A percentile compares a stretch with the other conserved stretches of the same genome.
phyloP scores from a whole-genome alignment of 1,140 invertebrate species.

The Nautilus pompilius region DNA sequence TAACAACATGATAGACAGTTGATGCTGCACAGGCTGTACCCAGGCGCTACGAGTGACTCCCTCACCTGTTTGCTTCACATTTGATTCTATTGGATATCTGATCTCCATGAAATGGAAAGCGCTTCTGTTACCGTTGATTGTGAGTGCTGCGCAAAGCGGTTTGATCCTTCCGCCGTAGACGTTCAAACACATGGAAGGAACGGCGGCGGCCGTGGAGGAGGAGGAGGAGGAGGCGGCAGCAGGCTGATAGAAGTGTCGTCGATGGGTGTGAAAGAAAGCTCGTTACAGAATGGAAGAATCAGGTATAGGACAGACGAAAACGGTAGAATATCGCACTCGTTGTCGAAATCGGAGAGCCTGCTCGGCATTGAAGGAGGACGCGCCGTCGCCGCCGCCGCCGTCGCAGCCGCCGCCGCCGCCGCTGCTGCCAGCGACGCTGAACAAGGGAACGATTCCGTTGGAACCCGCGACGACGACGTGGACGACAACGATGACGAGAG shows the following conservation, averaged over 20 bases:
- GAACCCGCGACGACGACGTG: not conserved
- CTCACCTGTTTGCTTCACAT: no score
- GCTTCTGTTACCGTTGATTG: not conserved
- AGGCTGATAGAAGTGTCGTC: not conserved
- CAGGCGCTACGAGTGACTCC: no score
- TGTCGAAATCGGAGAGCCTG: conserved; percentile 10
- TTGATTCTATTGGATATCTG: no score
- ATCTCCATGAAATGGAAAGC: conserved; percentile 4
- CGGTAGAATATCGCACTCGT: conserved; percentile 19
- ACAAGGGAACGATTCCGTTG: conserved; percentile 8
- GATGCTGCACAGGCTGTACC: no score
- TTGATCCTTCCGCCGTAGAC: conserved; percentile 2
- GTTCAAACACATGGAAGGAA: conserved; percentile 5
- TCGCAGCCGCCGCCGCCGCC: conserved; percentile 7
- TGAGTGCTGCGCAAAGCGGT: conserved; percentile 3
- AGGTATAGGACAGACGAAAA: conserved; percentile 28
- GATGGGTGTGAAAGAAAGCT: conserved; percentile 11
- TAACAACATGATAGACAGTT: no score
- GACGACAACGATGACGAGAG: not conserved
- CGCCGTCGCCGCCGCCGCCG: conserved; percentile 13
- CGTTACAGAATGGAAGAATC: conserved; percentile 23
- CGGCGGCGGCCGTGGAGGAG: not conserved
- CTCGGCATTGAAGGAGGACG: conserved; percentile 3
- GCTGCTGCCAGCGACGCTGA: conserved; percentile 12
- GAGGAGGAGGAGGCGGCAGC: not conserved